Evolutionary conservation across 2,888 invertebrate genomes (phyloP).

Genomic region (Stenichneumon culpator): DNA sequence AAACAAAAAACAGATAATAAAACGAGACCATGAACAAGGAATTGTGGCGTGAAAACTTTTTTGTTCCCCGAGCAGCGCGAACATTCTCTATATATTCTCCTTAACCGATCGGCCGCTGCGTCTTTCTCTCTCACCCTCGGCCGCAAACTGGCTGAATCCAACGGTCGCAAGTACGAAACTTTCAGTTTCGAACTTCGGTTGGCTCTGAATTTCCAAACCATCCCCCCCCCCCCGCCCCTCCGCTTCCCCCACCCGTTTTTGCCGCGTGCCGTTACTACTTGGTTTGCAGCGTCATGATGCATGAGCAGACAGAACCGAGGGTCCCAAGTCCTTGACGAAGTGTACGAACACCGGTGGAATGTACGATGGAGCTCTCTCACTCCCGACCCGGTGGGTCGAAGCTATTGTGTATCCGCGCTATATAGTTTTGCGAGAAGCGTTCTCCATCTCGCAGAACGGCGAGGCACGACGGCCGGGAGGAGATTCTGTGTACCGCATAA

Average conservation of each 20-base stretch:
- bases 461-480: constrained; percentile 32
- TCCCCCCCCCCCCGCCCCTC: background rate
- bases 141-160: constrained; percentile 53
- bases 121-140: constrained; percentile 7
- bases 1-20: background rate
- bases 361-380: constrained; percentile 35
- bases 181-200: constrained; percentile 49
- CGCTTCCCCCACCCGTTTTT: background rate
- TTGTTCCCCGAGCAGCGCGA: background rate
- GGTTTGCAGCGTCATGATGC: constrained; percentile 55
- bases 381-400: background rate
- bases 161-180: constrained; percentile 58
- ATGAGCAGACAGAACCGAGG: constrained; percentile 49
- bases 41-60: background rate
- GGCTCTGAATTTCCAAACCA: constrained; percentile 35
- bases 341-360: constrained; percentile 51
- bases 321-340: constrained; percentile 54
- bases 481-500: background rate
- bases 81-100: background rate
- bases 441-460: constrained; percentile 15
- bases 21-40: background rate
- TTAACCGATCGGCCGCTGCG: background rate
- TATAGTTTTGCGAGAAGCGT: constrained; percentile 17
- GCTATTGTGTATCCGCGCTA: constrained; percentile 26
- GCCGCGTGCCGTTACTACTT: constrained; percentile 21